Conservation (phyloP, 2,113 vertebrate species). For the Aspiorhynchus laticeps region DNA sequence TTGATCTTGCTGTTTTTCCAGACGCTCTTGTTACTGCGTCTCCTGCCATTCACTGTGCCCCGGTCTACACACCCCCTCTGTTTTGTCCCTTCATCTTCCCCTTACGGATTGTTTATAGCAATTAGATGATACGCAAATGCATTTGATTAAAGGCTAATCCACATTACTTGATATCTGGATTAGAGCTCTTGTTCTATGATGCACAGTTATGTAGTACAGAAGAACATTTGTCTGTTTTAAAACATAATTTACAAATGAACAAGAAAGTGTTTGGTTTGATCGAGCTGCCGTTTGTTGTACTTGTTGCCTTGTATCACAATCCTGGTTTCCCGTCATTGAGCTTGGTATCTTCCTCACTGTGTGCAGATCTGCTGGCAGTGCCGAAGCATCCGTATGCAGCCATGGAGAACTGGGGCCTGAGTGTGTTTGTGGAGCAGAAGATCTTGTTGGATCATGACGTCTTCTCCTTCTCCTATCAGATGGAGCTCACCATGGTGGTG, state of each 20-base stretch:
- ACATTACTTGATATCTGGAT: background rate
- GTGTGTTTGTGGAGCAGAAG: slow-evolving; percentile 89
- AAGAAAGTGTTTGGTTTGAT: too few species aligned
- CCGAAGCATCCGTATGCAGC: slow-evolving; percentile 90
- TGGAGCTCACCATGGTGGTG: slow-evolving; percentile 87
- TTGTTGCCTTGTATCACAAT: background rate
- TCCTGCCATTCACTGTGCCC: background rate
- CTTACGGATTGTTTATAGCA: background rate
- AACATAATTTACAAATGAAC: too few species aligned
- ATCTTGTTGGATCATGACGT: slow-evolving; percentile 88
- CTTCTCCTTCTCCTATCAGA: slow-evolving; percentile 87
- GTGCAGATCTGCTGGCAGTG: slow-evolving; percentile 88
- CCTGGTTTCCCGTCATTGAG: background rate
- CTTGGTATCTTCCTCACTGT: background rate
- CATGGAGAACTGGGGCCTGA: slow-evolving; percentile 93
- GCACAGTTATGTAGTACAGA: too few species aligned
- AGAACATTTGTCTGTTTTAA: too few species aligned
- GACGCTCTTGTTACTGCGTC: too few species aligned
- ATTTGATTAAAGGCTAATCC: background rate
- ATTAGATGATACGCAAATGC: background rate
- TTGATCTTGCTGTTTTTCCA: too few species aligned
- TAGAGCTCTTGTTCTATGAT: too few species aligned
- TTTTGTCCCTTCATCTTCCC: background rate
- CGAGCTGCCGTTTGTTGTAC: too few species aligned
- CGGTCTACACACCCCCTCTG: background rate